phyloP scores from a whole-genome alignment of 2,797 vertebrate species.

The Gymnodraco acuticeps region DNA sequence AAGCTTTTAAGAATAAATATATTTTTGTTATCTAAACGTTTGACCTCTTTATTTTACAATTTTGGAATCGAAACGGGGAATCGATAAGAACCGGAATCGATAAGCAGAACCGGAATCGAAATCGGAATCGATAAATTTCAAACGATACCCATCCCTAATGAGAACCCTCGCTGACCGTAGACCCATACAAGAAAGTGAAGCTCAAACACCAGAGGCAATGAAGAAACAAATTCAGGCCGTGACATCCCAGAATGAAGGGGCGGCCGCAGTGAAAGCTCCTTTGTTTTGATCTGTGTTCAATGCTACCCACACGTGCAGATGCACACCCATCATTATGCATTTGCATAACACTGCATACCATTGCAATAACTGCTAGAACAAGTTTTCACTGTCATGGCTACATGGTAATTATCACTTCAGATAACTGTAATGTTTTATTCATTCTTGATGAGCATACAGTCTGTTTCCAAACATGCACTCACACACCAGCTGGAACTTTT shows the following conservation, averaged over 20 bases:
- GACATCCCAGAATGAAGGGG: conserved; percentile 43
- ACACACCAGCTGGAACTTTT: conserved; percentile 30
- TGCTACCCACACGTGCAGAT: conserved; percentile 53
- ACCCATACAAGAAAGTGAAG: conserved; percentile 8
- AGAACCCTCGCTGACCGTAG: conserved; percentile 45
- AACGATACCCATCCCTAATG: no score
- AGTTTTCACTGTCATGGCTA: background rate
- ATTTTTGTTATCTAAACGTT: no score
- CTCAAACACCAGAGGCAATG: conserved; percentile 19
- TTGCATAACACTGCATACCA: conserved; percentile 27
- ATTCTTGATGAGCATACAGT: conserved; percentile 22
- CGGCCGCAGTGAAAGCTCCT: conserved; percentile 45
- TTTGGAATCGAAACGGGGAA: no score
- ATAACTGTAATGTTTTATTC: conserved; percentile 12
- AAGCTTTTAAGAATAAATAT: no score
- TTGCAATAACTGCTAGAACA: background rate
- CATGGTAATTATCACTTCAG: background rate
- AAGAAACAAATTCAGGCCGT: conserved; percentile 35
- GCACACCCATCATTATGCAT: conserved; percentile 40
- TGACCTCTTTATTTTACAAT: no score
- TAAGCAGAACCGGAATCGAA: no score
- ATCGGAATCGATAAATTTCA: no score
- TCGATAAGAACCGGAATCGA: no score
- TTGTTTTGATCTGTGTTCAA: conserved; percentile 56
- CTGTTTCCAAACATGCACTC: background rate